Evolutionary conservation across 2,797 vertebrate species (phyloP).

Genomic region (Syndactyla subalaris): DNA sequence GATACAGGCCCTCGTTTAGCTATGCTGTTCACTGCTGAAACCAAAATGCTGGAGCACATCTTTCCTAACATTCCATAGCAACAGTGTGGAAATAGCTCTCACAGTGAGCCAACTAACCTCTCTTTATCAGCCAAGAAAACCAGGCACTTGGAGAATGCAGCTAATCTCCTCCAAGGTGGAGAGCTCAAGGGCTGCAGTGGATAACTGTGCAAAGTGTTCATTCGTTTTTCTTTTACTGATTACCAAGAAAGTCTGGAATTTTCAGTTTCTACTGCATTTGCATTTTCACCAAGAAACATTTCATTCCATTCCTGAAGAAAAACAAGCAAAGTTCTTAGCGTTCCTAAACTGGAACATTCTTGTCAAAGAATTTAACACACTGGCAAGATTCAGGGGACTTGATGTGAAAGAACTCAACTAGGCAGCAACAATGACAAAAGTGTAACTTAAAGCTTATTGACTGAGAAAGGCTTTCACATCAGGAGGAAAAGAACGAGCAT

Average conservation of each 20-base stretch:
- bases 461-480: slow-evolving; percentile 39
- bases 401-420: not conserved
- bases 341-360: slow-evolving; percentile 23
- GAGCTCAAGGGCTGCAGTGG: not conserved
- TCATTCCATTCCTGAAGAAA: slow-evolving; percentile 34
- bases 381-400: not conserved
- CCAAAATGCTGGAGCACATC: not conserved
- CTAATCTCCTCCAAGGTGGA: slow-evolving; percentile 16
- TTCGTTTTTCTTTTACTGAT: not conserved
- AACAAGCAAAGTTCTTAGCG: not conserved
- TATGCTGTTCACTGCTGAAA: not conserved
- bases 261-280: slow-evolving; percentile 7
- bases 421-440: slow-evolving; percentile 13
- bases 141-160: not conserved
- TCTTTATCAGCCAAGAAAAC: not conserved
- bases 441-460: slow-evolving; percentile 23
- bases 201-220: not conserved
- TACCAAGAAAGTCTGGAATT: not conserved
- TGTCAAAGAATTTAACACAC: slow-evolving; percentile 36
- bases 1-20: not conserved
- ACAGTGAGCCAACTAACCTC: not conserved
- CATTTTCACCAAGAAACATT: slow-evolving; percentile 17
- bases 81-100: not conserved
- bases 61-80: not conserved
- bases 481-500: slow-evolving; percentile 42